Evolutionary conservation across 2,113 vertebrate species (phyloP).

Genomic region (Pteruthius melanotis): DNA sequence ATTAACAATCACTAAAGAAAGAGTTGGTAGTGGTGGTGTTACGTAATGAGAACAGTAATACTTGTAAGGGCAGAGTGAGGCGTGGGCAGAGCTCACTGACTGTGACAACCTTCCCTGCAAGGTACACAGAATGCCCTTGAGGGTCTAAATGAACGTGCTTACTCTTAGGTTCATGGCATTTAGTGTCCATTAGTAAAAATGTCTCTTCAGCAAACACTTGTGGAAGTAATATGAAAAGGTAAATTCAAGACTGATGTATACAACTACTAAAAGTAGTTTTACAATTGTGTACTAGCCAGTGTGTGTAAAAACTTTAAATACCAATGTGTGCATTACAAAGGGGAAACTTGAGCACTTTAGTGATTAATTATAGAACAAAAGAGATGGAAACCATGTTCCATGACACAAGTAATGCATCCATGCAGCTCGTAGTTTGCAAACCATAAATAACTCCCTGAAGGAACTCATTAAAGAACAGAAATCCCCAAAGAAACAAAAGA

Average conservation of each 20-base stretch:
- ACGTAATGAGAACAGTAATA: not conserved
- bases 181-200: not conserved
- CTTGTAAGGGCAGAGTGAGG: not conserved
- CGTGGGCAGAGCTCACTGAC: not conserved
- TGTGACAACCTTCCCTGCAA: not conserved
- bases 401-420: not conserved
- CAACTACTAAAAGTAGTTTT: not conserved
- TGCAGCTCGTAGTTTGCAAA: not conserved
- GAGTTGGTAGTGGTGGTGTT: not conserved
- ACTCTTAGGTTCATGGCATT: not conserved
- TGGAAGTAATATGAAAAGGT: not conserved
- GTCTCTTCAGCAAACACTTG: not conserved
- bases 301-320: not conserved
- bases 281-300: not conserved
- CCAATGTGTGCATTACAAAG: fast-evolving
- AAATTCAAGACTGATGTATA: not conserved
- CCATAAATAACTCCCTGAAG: not conserved
- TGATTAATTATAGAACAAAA: not conserved
- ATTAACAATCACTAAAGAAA: not conserved
- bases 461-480: not conserved
- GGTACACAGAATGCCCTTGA: not conserved
- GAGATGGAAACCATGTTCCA: not conserved
- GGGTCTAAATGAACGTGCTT: not conserved
- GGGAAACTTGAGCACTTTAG: not conserved
- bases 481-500: not conserved